A percentile compares a stretch with the other conserved stretches of the same genome.
Evolutionary conservation across 2,113 vertebrate genomes (phyloP).

Genomic region (Sylvietta virens): DNA sequence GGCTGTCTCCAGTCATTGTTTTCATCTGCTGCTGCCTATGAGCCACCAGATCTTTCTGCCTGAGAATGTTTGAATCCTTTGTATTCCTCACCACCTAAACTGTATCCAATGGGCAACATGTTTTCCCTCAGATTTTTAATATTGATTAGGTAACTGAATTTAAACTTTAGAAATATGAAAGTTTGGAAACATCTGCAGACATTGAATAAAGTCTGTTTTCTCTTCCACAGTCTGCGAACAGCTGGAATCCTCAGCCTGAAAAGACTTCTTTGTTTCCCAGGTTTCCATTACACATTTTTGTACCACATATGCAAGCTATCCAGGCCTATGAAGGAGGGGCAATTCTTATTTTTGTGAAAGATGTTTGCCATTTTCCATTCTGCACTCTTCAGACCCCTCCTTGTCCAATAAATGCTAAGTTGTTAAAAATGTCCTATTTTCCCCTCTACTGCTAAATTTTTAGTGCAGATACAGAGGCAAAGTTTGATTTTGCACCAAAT

Average conservation of each 20-base stretch:
- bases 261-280: constrained; percentile 54
- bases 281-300: constrained; percentile 62
- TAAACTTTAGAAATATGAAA: constrained; percentile 39
- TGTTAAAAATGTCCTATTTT: constrained; percentile 19
- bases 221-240: constrained; percentile 41
- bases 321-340: not conserved
- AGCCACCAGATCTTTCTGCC: constrained; percentile 8
- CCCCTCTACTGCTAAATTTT: constrained; percentile 3
- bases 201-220: constrained; percentile 49
- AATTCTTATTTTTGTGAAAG: constrained; percentile 36
- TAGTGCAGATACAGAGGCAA: not conserved
- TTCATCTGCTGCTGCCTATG: constrained; percentile 35
- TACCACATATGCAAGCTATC: constrained; percentile 46
- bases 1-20: constrained; percentile 12
- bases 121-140: constrained; percentile 41
- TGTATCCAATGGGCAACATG: not conserved
- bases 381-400: not conserved
- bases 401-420: constrained; percentile 13
- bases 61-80: constrained; percentile 31
- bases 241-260: constrained; percentile 53
- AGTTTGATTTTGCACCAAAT: constrained; percentile 30
- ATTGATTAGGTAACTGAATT: constrained; percentile 57
- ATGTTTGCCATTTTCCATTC: constrained; percentile 49
- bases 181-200: constrained; percentile 55
- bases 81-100: constrained; percentile 22